phyloP scores from a whole-genome alignment of 2,888 invertebrate genomes.

The Cantharis lateralis region DNA sequence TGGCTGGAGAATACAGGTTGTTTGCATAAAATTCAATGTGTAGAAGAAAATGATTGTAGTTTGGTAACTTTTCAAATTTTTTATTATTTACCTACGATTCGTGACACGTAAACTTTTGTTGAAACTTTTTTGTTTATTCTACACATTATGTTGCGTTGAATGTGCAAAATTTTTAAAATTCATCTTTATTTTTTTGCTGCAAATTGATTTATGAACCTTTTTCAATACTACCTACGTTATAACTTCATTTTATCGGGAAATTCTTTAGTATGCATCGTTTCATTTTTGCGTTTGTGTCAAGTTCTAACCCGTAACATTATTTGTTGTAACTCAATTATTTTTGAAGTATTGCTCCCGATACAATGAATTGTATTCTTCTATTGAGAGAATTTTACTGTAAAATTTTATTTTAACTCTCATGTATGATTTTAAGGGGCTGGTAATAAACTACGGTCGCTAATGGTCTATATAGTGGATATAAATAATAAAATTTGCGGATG shows the following conservation, averaged over 20 bases:
- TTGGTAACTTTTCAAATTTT: neutral
- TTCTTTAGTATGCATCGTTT: neutral
- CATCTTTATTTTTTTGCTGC: neutral
- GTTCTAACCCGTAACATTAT: neutral
- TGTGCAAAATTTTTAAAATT: neutral
- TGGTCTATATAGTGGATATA: too few relatives aligned
- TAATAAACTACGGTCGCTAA: too few relatives aligned
- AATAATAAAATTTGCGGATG: too few relatives aligned
- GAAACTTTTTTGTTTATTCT: neutral
- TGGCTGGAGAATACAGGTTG: neutral
- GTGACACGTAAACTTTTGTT: neutral
- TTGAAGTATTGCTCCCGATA: neutral
- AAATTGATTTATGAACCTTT: neutral
- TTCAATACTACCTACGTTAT: neutral
- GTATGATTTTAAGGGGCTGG: neutral
- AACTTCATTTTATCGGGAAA: neutral
- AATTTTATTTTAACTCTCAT: neutral
- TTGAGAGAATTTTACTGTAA: neutral
- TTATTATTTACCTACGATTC: neutral
- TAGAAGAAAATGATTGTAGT: neutral
- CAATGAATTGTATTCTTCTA: neutral
- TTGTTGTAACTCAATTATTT: neutral
- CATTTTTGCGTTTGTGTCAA: neutral
- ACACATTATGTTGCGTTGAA: neutral
- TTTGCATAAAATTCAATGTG: neutral